Percentiles rank a stretch among this genome's conserved stretches.
These are phyloP conservation scores for Epirrhoe tristata DNA, from an alignment of 2,888 invertebrate species.

Conservation along the genomic window DNA sequence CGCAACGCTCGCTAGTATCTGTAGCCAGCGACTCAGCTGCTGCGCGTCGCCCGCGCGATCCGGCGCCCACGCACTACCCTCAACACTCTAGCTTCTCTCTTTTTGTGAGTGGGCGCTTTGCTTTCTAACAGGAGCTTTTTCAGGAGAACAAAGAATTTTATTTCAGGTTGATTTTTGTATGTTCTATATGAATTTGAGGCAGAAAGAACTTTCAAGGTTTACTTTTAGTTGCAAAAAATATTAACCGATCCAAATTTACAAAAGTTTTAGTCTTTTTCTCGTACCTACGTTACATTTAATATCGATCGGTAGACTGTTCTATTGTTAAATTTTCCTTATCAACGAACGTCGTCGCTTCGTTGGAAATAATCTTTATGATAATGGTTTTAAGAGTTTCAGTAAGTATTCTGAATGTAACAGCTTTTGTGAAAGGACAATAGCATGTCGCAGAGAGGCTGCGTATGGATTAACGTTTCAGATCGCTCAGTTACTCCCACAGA, in stretches of 20 bases:
- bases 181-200: background rate
- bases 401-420: constrained; percentile 19
- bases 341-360: constrained; percentile 46
- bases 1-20: constrained; percentile 82
- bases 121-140: constrained; percentile 71
- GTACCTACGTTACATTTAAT: background rate
- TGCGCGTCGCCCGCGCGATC: constrained; percentile 75
- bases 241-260: background rate
- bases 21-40: constrained; percentile 82
- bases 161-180: constrained; percentile 47
- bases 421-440: constrained; percentile 28
- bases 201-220: background rate
- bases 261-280: background rate
- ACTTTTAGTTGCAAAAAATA: background rate
- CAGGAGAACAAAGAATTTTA: constrained; percentile 28
- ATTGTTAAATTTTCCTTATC: constrained; percentile 43
- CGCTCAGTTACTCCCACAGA: no score
- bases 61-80: constrained; percentile 71
- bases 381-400: constrained; percentile 25
- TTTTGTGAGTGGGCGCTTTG: constrained; percentile 84
- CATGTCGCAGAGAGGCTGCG: constrained; percentile 15
- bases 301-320: background rate
- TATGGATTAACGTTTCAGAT: constrained; percentile 15
- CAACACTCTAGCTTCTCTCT: constrained; percentile 81
- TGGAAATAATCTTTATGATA: constrained; percentile 27